A percentile compares a stretch with the other conserved stretches of the same genome.
Conservation (phyloP, 2,888 invertebrate species). For the Lissonota sp. region DNA sequence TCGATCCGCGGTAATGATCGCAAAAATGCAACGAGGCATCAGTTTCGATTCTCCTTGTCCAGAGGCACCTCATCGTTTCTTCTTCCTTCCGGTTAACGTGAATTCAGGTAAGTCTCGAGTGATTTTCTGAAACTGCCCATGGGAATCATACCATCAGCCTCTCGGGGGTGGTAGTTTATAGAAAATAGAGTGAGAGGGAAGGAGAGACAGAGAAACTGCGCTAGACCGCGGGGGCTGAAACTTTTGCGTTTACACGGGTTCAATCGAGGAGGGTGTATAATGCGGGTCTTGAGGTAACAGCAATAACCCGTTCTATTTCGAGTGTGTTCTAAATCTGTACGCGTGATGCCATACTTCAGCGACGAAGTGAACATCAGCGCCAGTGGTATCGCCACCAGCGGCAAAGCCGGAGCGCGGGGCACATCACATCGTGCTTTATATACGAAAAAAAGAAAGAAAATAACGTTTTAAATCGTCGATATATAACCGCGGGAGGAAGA, state of each 20-base stretch:
- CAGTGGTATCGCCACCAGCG: slow-evolving; percentile 62
- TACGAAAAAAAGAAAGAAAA: no score
- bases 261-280: slow-evolving; percentile 38
- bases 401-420: slow-evolving; percentile 62
- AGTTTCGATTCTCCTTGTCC: slow-evolving; percentile 38
- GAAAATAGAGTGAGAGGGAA: background rate
- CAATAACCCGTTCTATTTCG: slow-evolving; percentile 80
- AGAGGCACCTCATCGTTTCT: slow-evolving; percentile 17
- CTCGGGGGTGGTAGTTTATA: background rate
- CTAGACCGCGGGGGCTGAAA: slow-evolving; percentile 13
- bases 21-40: slow-evolving; percentile 18
- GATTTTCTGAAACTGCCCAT: background rate
- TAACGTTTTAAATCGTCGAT: slow-evolving; percentile 10
- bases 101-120: slow-evolving; percentile 20
- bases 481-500: slow-evolving; percentile 17
- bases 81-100: background rate
- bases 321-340: slow-evolving; percentile 80
- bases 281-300: slow-evolving; percentile 68
- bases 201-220: slow-evolving; percentile 1
- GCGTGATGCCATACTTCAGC: slow-evolving; percentile 82
- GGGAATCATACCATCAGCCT: background rate
- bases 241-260: slow-evolving; percentile 22
- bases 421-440: slow-evolving; percentile 13
- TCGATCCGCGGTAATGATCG: slow-evolving; percentile 9
- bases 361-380: slow-evolving; percentile 66